Conservation (phyloP, 2,888 invertebrate species). For the Rhamnusium bicolor region DNA sequence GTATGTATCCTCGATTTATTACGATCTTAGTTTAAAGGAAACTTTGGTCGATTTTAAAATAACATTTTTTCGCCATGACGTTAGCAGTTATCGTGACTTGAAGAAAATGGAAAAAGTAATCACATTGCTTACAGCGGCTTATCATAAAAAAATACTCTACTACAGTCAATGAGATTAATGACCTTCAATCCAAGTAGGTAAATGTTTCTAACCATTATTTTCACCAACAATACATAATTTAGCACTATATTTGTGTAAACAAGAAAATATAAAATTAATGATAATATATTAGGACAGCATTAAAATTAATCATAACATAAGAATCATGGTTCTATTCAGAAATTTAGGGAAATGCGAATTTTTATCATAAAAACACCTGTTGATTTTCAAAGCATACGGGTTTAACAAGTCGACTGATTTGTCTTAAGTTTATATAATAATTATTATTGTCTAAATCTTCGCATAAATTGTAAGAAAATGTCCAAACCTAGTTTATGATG, state of each 20-base stretch:
- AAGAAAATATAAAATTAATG: not conserved
- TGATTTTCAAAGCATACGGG: not conserved
- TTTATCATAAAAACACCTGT: constrained; percentile 27
- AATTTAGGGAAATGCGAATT: constrained; percentile 15
- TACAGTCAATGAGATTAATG: constrained; percentile 18
- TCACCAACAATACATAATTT: constrained; percentile 4
- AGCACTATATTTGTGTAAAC: constrained; percentile 13
- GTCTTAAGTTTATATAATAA: not conserved
- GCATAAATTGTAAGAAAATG: constrained; percentile 4
- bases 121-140: not conserved
- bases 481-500: constrained; percentile 23
- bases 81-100: not conserved
- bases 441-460: constrained; percentile 5
- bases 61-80: not conserved
- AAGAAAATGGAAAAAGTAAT: constrained; percentile 13
- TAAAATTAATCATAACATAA: not conserved
- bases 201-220: constrained; percentile 30
- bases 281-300: constrained; percentile 2
- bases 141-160: constrained; percentile 27
- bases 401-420: not conserved
- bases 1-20: not conserved
- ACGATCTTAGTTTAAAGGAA: not conserved
- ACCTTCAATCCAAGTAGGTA: constrained; percentile 35
- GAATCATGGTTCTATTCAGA: not conserved
- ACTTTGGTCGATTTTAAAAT: constrained; percentile 1